phyloP scores from a whole-genome alignment of 2,888 invertebrate genomes.

The Sminthurides aquaticus region DNA sequence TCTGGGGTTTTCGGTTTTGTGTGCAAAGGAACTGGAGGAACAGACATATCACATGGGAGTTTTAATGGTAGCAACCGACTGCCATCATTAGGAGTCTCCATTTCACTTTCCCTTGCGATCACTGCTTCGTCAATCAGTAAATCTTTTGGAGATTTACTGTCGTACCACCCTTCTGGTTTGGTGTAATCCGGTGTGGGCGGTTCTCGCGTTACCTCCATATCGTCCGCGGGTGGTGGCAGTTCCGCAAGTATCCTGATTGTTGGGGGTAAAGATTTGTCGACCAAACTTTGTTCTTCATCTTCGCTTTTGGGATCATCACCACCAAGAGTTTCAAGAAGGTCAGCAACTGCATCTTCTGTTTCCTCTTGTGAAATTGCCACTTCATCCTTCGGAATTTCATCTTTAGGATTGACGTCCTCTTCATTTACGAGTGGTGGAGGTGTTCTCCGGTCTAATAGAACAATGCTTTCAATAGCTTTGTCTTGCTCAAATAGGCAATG shows the following conservation, averaged over 20 bases:
- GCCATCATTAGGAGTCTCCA: too few species aligned
- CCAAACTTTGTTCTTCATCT: constrained; percentile 25
- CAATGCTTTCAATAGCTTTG: constrained; percentile 46
- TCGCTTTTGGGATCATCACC: constrained; percentile 30
- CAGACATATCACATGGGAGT: not conserved
- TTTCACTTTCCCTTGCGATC: not conserved
- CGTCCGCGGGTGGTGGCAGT: constrained; percentile 3
- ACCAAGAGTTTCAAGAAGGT: constrained; percentile 70
- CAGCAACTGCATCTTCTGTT: constrained; percentile 85
- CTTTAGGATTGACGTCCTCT: constrained; percentile 35
- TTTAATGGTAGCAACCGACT: too few species aligned
- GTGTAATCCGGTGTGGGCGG: constrained; percentile 6
- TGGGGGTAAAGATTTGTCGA: constrained; percentile 30
- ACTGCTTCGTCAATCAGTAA: constrained; percentile 40
- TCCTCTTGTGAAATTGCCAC: constrained; percentile 85
- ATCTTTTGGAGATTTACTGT: constrained; percentile 35
- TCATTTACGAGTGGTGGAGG: constrained; percentile 30
- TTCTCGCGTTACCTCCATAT: constrained; percentile 7
- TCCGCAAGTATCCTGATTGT: constrained; percentile 39
- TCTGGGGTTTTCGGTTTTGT: not conserved
- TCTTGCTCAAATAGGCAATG: constrained; percentile 43
- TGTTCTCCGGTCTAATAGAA: constrained; percentile 38
- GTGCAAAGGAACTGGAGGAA: not conserved
- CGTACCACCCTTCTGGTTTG: constrained; percentile 19
- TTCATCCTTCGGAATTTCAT: constrained; percentile 55